Evolutionary conservation across 2,797 vertebrate species (phyloP), one percentile per base, ranked within the genome.

Genomic region (Takifugu rubripes): DNA sequence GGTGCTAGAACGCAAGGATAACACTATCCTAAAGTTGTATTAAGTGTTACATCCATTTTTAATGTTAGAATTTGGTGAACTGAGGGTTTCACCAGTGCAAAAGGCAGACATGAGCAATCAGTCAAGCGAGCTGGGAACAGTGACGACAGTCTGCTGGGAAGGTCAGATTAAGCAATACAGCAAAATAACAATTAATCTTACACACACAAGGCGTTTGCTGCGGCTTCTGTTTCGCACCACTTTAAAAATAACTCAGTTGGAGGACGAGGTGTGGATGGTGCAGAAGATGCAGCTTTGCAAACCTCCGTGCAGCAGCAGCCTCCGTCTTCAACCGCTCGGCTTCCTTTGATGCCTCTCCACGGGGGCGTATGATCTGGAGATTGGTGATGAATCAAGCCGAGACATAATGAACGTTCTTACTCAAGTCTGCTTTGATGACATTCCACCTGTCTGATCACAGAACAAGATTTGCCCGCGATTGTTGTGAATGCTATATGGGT

Each of bases 381-480:
- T 69, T 75, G 62, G 63, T 82, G 72, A 83, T 82, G 76, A 84
- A 82, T 82, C 82, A 78, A 76, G 76, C 72, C 56, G 69, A 74
- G 78, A 56, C 70, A 43, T 84, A 82, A 86, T 81, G 72, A 87
- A 81, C 52, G 66, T 77, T 68, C 75, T 72, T 70, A 71, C 81
- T 83, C 70, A 78, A 61, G 68, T 81, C 68, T 62, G 75, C 80
- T 88, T 86, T 85, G 82, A 84, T 83, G 77, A 70, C 76, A 78
- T 61, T 79, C 77, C 75, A 85, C 86, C 80, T 83, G 77, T 71
- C 78, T 78, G 84, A 85, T 87, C 79, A 82, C 72, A 74, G 59
- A 72, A 77, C 68, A 80, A 82, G 82, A 69, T 48, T 63, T 33
- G 54, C 73, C 66, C 54, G 68, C 64, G 65, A 78, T 68, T 57